A percentile compares a stretch with the other conserved stretches of the same genome.
Evolutionary conservation across 2,797 vertebrate species (phyloP).

Genomic region (Tragelaphus oryx): DNA sequence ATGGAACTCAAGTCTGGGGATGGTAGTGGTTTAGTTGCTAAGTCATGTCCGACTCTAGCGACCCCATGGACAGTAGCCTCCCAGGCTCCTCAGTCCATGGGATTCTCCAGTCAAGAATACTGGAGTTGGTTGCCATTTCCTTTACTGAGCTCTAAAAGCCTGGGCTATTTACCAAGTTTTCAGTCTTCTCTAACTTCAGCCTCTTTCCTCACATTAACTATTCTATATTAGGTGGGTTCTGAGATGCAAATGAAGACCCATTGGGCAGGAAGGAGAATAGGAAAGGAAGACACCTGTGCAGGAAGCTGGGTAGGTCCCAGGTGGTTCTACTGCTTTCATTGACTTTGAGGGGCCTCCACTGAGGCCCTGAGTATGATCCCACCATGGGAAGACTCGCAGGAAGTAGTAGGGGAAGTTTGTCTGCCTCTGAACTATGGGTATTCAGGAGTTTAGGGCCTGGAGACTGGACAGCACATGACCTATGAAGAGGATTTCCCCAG

Average conservation of each 20-base stretch:
- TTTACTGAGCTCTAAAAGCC: not conserved
- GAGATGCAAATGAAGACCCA: not conserved
- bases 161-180: not conserved
- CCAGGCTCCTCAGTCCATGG: not conserved
- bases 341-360: not conserved
- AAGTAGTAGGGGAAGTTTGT: not conserved
- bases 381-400: not conserved
- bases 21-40: not conserved
- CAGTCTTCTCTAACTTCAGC: not conserved
- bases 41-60: not conserved
- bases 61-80: not conserved
- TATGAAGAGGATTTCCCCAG: not conserved
- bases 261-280: not conserved
- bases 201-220: not conserved
- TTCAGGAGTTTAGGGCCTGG: not conserved
- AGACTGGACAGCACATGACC: not conserved
- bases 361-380: not conserved
- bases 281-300: not conserved
- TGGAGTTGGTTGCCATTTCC: not conserved
- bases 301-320: not conserved
- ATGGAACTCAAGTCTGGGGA: not conserved
- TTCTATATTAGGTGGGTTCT: not conserved
- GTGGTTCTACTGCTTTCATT: not conserved
- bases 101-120: not conserved
- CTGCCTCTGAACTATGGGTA: not conserved